These are phyloP conservation scores for Uria aalge DNA, from an alignment of 2,113 vertebrate genomes.

Conservation along the genomic window DNA sequence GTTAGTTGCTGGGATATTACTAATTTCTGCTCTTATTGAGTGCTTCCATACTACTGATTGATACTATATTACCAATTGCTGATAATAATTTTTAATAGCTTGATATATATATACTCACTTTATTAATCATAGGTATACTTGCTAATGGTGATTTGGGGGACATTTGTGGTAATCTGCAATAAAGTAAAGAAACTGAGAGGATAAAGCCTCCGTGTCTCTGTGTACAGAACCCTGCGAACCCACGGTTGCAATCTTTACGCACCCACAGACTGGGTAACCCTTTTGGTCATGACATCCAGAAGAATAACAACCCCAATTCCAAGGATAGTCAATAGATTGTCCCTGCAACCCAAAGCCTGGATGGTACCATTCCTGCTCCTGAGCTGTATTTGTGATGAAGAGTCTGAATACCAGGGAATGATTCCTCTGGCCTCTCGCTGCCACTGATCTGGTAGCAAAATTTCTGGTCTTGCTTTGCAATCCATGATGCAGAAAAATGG, in stretches of 20 bases:
- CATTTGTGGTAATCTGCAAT: not conserved
- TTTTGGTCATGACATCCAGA: not conserved
- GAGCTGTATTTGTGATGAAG: not conserved
- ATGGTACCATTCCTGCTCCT: not conserved
- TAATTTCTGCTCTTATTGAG: not conserved
- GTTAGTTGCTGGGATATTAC: not conserved
- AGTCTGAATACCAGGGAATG: not conserved
- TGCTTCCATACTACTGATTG: not conserved
- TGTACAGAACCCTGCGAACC: not conserved
- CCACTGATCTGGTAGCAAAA: not conserved
- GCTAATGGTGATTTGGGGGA: not conserved
- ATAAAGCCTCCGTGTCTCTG: not conserved
- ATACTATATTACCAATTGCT: not conserved
- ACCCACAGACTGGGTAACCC: not conserved
- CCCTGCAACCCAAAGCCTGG: not conserved
- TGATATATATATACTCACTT: not conserved
- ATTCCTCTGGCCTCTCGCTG: not conserved
- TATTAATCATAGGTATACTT: not conserved
- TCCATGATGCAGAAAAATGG: not conserved
- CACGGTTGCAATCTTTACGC: rapidly evolving
- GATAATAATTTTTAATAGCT: not conserved
- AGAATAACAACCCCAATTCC: not conserved
- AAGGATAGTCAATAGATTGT: not conserved
- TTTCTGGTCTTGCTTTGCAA: not conserved
- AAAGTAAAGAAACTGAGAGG: not conserved